phyloP scores from a whole-genome alignment of 1,140 invertebrate genomes.

The Anthonomus grandis region DNA sequence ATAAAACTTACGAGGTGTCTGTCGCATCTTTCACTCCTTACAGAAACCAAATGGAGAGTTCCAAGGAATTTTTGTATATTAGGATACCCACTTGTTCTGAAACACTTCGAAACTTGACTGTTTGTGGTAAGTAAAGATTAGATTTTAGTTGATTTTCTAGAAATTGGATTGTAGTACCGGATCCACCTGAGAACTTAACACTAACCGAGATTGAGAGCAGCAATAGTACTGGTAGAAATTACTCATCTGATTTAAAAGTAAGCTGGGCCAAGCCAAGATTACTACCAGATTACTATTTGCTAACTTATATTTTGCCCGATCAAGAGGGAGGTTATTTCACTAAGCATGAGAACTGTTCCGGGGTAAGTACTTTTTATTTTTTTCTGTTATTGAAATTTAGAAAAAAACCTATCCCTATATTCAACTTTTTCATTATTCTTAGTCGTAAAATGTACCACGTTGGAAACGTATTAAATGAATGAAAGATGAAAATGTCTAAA shows the following conservation, averaged over 20 bases:
- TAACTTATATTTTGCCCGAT: conserved; percentile 32
- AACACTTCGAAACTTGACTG: conserved; percentile 39
- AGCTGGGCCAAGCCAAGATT: conserved; percentile 45
- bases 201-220: too few relatives aligned
- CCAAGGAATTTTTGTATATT: conserved; percentile 15
- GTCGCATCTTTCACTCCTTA: neutral
- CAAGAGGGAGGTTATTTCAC: conserved; percentile 6
- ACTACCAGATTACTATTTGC: conserved; percentile 47
- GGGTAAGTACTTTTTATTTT: conserved; percentile 37
- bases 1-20: conserved; percentile 16
- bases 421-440: neutral
- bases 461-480: neutral
- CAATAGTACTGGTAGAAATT: too few relatives aligned
- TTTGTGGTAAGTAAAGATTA: conserved; percentile 44
- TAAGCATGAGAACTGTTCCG: conserved; percentile 25
- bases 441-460: neutral
- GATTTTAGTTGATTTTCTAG: conserved; percentile 18
- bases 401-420: neutral
- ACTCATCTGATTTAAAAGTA: conserved; percentile 43
- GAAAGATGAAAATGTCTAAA: neutral
- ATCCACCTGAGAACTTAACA: neutral
- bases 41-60: conserved; percentile 4
- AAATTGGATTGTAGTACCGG: conserved; percentile 32
- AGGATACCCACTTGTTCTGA: conserved; percentile 43
- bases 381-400: neutral